A percentile compares a stretch with the other conserved stretches of the same genome.
These are phyloP conservation scores for Noctua janthe DNA, from an alignment of 2,888 invertebrate species.

Conservation along the genomic window DNA sequence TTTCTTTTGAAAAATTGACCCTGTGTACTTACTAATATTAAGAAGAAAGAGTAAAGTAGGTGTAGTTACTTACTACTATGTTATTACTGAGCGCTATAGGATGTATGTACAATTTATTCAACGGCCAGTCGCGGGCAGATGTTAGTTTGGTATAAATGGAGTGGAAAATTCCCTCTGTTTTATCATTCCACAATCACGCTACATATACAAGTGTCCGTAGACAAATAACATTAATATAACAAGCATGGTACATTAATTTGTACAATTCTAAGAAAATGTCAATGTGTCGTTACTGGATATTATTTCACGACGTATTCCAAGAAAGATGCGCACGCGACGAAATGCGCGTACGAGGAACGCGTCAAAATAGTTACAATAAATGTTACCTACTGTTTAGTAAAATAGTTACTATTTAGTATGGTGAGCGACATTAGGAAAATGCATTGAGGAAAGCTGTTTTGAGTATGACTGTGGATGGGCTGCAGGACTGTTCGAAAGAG, in stretches of 20 bases:
- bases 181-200: too few relatives aligned
- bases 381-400: neutral
- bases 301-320: slow-evolving; percentile 42
- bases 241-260: slow-evolving; percentile 7
- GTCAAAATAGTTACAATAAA: slow-evolving; percentile 31
- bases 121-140: too few relatives aligned
- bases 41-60: too few relatives aligned
- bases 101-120: too few relatives aligned
- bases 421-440: neutral
- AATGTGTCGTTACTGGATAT: slow-evolving; percentile 21
- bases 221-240: neutral
- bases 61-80: too few relatives aligned
- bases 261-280: slow-evolving; percentile 29
- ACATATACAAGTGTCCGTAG: neutral
- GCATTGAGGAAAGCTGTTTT: neutral
- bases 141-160: too few relatives aligned
- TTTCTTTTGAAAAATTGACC: too few relatives aligned
- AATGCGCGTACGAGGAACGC: slow-evolving; percentile 24
- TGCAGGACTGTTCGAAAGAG: too few relatives aligned
- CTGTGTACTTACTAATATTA: too few relatives aligned
- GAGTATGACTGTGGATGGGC: neutral
- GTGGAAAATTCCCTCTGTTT: too few relatives aligned
- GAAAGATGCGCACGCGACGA: slow-evolving; percentile 41
- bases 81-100: too few relatives aligned
- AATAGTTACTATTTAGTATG: neutral